A percentile compares a stretch with the other conserved stretches of the same genome.
phyloP scores from a whole-genome alignment of 1,140 invertebrate genomes.

The Wiebesia pumilae region DNA sequence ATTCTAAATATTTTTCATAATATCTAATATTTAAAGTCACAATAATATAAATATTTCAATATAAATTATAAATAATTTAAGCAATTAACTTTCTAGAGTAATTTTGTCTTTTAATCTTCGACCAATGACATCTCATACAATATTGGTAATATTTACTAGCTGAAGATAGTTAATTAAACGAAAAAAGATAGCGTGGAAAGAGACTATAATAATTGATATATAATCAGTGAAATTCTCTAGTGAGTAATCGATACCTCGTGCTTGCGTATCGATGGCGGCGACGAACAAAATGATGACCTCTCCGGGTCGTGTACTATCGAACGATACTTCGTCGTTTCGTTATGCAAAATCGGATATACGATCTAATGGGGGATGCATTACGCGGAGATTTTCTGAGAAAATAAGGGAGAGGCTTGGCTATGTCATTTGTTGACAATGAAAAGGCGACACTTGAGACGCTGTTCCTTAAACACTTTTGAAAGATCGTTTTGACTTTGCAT shows the following conservation, averaged over 20 bases:
- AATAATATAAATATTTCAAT: neutral
- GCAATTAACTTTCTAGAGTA: neutral
- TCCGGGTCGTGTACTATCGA: neutral
- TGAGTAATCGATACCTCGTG: slow-evolving; percentile 44
- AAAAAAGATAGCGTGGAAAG: neutral
- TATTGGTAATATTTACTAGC: neutral
- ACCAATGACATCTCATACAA: neutral
- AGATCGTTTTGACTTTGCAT: neutral
- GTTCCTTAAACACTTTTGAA: slow-evolving; percentile 2
- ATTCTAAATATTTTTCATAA: too few species aligned
- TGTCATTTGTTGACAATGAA: slow-evolving; percentile 3
- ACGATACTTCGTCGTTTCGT: slow-evolving; percentile 18
- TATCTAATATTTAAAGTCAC: neutral
- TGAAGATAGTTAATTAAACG: neutral
- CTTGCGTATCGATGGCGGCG: slow-evolving; percentile 9
- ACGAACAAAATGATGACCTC: neutral
- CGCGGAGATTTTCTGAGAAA: slow-evolving; percentile 43
- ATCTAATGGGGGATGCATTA: slow-evolving; percentile 31
- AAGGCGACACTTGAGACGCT: slow-evolving; percentile 22
- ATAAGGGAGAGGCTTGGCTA: slow-evolving; percentile 23
- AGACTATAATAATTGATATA: slow-evolving; percentile 24
- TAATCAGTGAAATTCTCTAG: slow-evolving; percentile 18
- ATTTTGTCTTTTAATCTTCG: neutral
- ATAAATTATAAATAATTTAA: neutral
- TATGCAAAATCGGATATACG: slow-evolving; percentile 44